phyloP scores from a whole-genome alignment of 2,888 invertebrate species.

The Ommatoiulus sabulosus region DNA sequence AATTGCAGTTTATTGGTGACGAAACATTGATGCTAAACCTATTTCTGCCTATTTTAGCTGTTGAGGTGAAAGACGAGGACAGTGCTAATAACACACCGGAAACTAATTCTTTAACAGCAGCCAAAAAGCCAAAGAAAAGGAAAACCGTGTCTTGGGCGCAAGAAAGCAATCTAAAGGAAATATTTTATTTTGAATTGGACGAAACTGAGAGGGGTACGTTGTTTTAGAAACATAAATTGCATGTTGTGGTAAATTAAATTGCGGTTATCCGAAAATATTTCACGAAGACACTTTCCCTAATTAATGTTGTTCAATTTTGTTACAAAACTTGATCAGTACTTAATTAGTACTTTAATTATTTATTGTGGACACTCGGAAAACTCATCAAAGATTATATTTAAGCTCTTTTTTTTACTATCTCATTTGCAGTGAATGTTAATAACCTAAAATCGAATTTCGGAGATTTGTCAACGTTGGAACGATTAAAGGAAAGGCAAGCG shows the following conservation, averaged over 20 bases:
- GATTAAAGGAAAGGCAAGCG: slow-evolving; percentile 77
- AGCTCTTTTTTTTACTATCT: neutral
- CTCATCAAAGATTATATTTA: no score
- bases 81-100: neutral
- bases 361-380: no score
- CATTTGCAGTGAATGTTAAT: slow-evolving; percentile 83
- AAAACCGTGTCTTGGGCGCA: slow-evolving; percentile 81
- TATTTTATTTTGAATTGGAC: slow-evolving; percentile 93
- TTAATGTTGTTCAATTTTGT: no score
- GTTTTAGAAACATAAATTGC: neutral
- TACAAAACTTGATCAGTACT: no score
- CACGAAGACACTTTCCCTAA: no score
- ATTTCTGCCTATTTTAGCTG: slow-evolving; percentile 1
- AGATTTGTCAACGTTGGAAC: slow-evolving; percentile 92
- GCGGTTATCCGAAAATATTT: no score
- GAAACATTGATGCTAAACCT: slow-evolving; percentile 59
- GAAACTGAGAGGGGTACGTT: slow-evolving; percentile 83
- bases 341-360: no score
- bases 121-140: slow-evolving; percentile 61
- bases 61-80: slow-evolving; percentile 59
- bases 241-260: no score
- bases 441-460: slow-evolving; percentile 78
- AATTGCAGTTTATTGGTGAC: slow-evolving; percentile 59
- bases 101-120: slow-evolving; percentile 14
- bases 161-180: slow-evolving; percentile 81